A percentile compares a stretch with the other conserved stretches of the same genome.
phyloP scores from a whole-genome alignment of 2,888 invertebrate species.

The Tenthredo amoena region DNA sequence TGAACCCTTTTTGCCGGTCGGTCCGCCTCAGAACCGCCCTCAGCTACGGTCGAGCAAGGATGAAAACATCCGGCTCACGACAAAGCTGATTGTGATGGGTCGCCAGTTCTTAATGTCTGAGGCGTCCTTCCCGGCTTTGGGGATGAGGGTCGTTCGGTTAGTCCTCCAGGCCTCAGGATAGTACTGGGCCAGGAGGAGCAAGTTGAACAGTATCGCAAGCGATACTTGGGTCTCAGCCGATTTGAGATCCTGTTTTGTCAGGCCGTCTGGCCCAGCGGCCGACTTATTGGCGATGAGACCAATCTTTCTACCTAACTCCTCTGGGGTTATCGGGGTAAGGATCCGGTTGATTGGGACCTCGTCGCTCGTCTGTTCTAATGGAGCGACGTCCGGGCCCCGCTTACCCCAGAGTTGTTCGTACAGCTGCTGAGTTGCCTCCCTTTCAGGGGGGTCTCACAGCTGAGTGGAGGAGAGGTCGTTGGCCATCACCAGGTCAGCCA shows the following conservation, averaged over 20 bases:
- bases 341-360: slow-evolving; percentile 36
- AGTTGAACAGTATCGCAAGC: slow-evolving; percentile 43
- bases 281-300: slow-evolving; percentile 57
- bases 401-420: slow-evolving; percentile 66
- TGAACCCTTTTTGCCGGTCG: slow-evolving; percentile 69
- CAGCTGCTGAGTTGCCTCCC: slow-evolving; percentile 56
- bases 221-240: neutral
- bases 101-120: slow-evolving; percentile 65
- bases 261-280: slow-evolving; percentile 63
- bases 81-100: slow-evolving; percentile 68
- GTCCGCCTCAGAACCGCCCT: slow-evolving; percentile 57
- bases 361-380: neutral
- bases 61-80: slow-evolving; percentile 67
- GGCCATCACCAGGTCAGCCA: slow-evolving; percentile 61
- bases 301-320: slow-evolving; percentile 58
- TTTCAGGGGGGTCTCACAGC: neutral
- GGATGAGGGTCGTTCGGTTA: slow-evolving; percentile 70
- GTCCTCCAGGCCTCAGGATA: slow-evolving; percentile 63
- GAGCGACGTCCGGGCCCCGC: slow-evolving; percentile 43
- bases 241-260: slow-evolving; percentile 57
- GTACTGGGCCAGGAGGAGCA: neutral
- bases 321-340: slow-evolving; percentile 42
- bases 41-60: slow-evolving; percentile 65
- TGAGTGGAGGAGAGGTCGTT: slow-evolving; percentile 52
- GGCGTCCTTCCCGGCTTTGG: slow-evolving; percentile 68